Base-by-base conservation (phyloP, 2,797 vertebrate genomes). In the Triplophysa yarkandensis region DNA sequence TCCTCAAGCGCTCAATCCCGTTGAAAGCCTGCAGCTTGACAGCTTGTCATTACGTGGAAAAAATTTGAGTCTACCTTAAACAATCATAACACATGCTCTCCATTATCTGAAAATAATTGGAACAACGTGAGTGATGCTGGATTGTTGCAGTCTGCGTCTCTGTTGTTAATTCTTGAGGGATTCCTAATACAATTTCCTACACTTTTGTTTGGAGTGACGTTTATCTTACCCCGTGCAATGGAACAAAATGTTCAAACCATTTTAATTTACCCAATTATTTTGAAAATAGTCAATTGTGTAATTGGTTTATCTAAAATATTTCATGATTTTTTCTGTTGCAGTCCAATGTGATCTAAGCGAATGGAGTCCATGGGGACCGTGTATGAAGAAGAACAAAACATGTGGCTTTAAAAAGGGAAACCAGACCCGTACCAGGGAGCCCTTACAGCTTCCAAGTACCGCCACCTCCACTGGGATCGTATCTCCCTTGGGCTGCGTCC, bases 401-500 rank as follows among this genome's bases (percentile, higher is more conserved):
- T 98, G 97, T 78, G 97, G 97, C 82, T 98, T 98, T 89, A 95
- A 94, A 90, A 96, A 94, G 86, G 97, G 96, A 76, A 92, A 88
- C 0, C 94, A 98, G 88, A 93, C 92, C 13, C 89, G 97, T 50
- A 87, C 89, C 0, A 90, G 96, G 27, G 85, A 87, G 72, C 91
- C 95, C 1, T 83, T 93, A 28, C 90, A 92, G 52, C 87, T 88
- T 52, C 89, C 93, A 17, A 87, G 89, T 0, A 89, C 88, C 1
- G 94, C 93, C 6, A 79, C 83, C 32, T 78, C 84, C 50, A 76
- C 82, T 17, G 76, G 86, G 5, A 58, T 76, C 5, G 65, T 77
- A 5, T 82, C 87, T 55, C 81, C 87, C 4, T 84, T 91, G 1
- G 25, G 85, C 81, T 99, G 97, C 32, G 77, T 89, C 0, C 80